Percentiles rank a stretch among this genome's conserved stretches.
These are phyloP conservation scores for Zaprionus inermis DNA, from an alignment of 1,140 invertebrate genomes.

Conservation along the genomic window DNA sequence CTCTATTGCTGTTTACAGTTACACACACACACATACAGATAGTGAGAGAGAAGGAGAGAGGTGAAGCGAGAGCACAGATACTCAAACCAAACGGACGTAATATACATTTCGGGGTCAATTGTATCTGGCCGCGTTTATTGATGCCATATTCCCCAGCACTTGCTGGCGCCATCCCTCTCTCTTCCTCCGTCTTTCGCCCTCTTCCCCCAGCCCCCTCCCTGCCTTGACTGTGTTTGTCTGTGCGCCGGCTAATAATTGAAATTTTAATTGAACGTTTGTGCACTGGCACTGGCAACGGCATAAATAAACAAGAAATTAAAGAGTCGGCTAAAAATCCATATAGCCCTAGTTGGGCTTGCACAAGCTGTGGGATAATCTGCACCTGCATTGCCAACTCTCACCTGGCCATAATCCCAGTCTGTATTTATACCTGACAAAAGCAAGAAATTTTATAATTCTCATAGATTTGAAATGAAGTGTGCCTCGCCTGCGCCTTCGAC, in stretches of 20 bases:
- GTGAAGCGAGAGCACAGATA: neutral
- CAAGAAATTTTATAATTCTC: no score
- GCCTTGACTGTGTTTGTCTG: slow-evolving; percentile 23
- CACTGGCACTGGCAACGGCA: slow-evolving; percentile 39
- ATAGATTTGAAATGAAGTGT: no score
- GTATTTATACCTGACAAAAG: neutral
- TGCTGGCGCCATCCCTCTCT: neutral
- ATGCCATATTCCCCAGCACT: slow-evolving; percentile 7
- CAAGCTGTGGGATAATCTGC: neutral
- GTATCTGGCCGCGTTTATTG: slow-evolving; percentile 31
- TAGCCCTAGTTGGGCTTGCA: no score
- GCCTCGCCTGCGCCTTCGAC: no score
- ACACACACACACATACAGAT: neutral
- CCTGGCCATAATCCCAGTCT: neutral
- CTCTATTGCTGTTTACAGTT: slow-evolving; percentile 6
- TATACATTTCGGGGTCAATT: slow-evolving; percentile 35
- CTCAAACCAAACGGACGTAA: slow-evolving; percentile 13
- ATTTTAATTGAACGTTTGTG: slow-evolving; percentile 71
- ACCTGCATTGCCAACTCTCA: no score
- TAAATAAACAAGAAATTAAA: slow-evolving; percentile 61
- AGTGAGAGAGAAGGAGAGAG: neutral
- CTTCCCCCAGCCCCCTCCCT: neutral
- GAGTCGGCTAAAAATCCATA: neutral
- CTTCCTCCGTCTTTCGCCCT: neutral
- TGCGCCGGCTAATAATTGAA: slow-evolving; percentile 70